Evolutionary conservation across 2,797 vertebrate species (phyloP), one percentile per base, ranked within the genome.

Genomic region (Alectoris magna): DNA sequence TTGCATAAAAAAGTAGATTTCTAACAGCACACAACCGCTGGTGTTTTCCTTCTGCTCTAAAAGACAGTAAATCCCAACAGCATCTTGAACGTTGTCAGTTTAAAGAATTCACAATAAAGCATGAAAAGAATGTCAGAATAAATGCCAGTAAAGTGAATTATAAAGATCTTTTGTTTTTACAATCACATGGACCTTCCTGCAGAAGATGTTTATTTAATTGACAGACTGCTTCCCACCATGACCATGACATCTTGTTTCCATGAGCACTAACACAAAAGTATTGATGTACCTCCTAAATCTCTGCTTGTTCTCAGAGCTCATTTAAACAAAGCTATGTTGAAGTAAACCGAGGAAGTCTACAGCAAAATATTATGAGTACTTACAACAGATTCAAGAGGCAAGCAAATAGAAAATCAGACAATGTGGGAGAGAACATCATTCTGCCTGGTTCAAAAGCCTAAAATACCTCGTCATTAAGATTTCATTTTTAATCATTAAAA

Each of bases 31-130:
- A 22, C 36, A 38, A 29, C 26, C 18, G 10, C 13, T 39, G 10
- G 10, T 51, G 26, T 31, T 70, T 53, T 70, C 48, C 12, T 48
- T 83, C 38, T 59, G 9, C 21, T 73, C 8, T 55, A 69, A 63
- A 69, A 83, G 71, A 2, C 0, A 88, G 15, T 46, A 69, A 88
- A 74, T 44, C 48, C 26, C 48, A 72, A 24, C 6, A 93, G n/a
- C 14, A 56, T 67, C 21, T 73, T 70, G 27, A 90, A 73, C 19
- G 34, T 67, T 11, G 62, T 44, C 60, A 56, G 38, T 67, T 84
- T 73, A 73, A 93, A 87, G 17, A 87, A 60, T 43, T 88, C 60
- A 53, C 74, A 93, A 60, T 34, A 81, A 69, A 88, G 34, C n/a
- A 75, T 69, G 24, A 90, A 26, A 24, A 81, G 26, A 80, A 1